Percentiles rank a stretch among this genome's conserved stretches.
Conservation (phyloP, 2,797 vertebrate genomes). For the Oryzias dopingdopingensis region DNA sequence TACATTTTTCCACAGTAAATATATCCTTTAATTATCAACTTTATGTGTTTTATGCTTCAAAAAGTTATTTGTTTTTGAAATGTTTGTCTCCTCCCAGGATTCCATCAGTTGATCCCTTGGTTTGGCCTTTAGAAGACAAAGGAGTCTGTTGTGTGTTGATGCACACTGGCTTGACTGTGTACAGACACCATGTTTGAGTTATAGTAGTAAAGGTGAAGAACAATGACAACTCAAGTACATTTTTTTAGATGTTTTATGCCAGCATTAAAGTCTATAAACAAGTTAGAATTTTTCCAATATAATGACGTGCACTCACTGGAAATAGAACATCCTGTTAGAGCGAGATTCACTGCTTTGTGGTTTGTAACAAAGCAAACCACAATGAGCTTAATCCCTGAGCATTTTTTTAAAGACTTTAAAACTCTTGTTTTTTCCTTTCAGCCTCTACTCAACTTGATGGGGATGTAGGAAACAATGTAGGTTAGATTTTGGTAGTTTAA, state of each 20-base stretch:
- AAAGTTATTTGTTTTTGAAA: constrained; percentile 11
- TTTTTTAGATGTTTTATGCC: constrained; percentile 41
- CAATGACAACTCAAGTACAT: constrained; percentile 30
- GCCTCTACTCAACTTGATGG: too few relatives aligned
- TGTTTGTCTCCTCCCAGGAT: constrained; percentile 16
- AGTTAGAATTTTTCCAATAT: constrained; percentile 1
- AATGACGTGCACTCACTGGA: neutral
- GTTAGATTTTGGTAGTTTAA: too few relatives aligned
- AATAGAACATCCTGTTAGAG: neutral
- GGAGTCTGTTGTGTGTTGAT: constrained; percentile 53
- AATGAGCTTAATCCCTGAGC: too few relatives aligned
- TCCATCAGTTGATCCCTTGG: constrained; percentile 25
- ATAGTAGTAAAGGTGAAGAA: constrained; percentile 36
- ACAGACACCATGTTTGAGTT: constrained; percentile 40
- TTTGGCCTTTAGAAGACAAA: constrained; percentile 47
- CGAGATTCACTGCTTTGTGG: neutral
- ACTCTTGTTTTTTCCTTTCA: too few relatives aligned
- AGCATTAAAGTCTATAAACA: constrained; percentile 3
- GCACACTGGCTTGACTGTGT: constrained; percentile 41
- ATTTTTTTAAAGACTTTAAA: too few relatives aligned
- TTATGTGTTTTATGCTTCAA: too few relatives aligned
- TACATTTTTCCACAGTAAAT: too few relatives aligned
- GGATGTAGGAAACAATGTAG: too few relatives aligned
- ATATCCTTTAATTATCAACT: too few relatives aligned
- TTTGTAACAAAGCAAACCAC: neutral